These are phyloP conservation scores for Ageneiosus marmoratus DNA, from an alignment of 2,113 vertebrate species.

Conservation along the genomic window DNA sequence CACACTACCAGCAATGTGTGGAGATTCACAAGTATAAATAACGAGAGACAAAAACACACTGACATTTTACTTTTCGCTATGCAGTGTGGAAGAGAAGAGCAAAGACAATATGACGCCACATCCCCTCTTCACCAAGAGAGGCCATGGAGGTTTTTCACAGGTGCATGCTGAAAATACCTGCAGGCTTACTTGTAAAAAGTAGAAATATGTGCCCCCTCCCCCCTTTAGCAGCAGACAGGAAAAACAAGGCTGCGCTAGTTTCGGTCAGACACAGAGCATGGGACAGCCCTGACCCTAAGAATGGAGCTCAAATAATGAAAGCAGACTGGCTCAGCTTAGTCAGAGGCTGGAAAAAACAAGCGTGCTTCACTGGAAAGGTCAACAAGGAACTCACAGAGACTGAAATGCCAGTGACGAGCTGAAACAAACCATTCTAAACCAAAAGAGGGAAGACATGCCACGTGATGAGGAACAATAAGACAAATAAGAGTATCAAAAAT, in stretches of 20 bases:
- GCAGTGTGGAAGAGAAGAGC: neutral
- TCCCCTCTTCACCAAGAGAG: conserved; percentile 40
- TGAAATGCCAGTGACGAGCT: neutral
- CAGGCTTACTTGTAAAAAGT: conserved; percentile 61
- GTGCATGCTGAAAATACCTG: conserved; percentile 74
- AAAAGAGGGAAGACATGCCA: neutral
- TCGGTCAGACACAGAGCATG: conserved; percentile 36
- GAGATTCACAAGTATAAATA: conserved; percentile 25
- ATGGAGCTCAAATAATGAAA: neutral
- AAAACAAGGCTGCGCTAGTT: conserved; percentile 52
- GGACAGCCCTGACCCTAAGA: neutral
- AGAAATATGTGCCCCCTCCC: conserved; percentile 57
- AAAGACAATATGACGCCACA: neutral
- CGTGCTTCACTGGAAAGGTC: neutral
- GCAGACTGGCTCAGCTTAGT: neutral
- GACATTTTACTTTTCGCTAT: conserved; percentile 2
- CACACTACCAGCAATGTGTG: neutral
- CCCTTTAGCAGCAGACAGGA: conserved; percentile 50
- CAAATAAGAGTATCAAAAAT: neutral
- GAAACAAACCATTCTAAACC: neutral
- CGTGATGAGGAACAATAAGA: neutral
- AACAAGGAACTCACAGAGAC: neutral
- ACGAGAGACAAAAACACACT: neutral
- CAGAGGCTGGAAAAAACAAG: neutral
- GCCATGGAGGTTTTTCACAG: conserved; percentile 66